Base-by-base conservation (phyloP, 2,113 vertebrate genomes). In the Xenopus borealis region DNA sequence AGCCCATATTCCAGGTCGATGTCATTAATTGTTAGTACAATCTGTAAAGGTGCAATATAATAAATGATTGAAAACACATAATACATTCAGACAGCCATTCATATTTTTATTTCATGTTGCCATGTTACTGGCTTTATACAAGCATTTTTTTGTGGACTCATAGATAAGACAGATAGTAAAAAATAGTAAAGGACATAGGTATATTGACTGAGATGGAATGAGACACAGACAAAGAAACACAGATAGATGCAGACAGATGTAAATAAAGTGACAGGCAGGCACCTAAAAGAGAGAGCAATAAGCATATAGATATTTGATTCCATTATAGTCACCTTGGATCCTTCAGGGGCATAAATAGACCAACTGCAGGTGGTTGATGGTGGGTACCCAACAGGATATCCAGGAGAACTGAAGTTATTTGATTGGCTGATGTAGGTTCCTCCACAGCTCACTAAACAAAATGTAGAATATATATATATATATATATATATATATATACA, bases 381-480 rank as follows among this genome's bases (percentile, higher is more conserved):
- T 11, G 83, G 83, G 63, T 71, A 71, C 69, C 62, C 83, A 11
- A 44, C 67, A 62, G 86, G 85, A 23, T 85, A 87, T 30, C 86
- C 81, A 78, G 86, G 87, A 67, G 87, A 84, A 12, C 78, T 80
- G 59, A 88, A 80, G 27, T 80, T 45, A 72, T 83, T 84, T 0
- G 52, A 68, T 46, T 73, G 61, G 13, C 58, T 68, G 33, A 20
- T 84, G 57, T 85, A 87, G 52, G 84, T 85, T 20, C 62, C 80
- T 59, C 87, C 87, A 79, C 86, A 88, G 72, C 82, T 84, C 70
- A 88, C 87, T 88, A 71, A 46, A 30, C 1, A 55, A 17, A 53
- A n/a, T n/a, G n/a, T n/a, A n/a, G n/a, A n/a, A n/a, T n/a, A n/a
- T n/a, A n/a, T n/a, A n/a, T n/a, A n/a, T n/a, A n/a, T n/a, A n/a